Evolutionary conservation across 2,797 vertebrate genomes (phyloP).

Genomic region (Protonibea diacanthus): DNA sequence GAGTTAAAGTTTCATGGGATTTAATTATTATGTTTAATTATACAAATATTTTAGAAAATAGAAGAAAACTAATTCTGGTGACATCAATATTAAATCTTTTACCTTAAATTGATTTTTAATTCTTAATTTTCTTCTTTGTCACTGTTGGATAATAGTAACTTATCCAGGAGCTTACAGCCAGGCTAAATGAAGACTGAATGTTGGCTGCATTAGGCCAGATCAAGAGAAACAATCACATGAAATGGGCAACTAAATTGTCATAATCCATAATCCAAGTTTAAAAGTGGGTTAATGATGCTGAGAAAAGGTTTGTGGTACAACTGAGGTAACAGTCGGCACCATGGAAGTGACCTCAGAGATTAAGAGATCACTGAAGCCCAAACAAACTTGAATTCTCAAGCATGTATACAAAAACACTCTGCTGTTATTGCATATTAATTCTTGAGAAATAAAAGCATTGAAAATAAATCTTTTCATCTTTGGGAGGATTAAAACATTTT

Average conservation of each 20-base stretch:
- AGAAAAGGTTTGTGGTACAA: conserved; percentile 10
- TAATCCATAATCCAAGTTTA: conserved; percentile 15
- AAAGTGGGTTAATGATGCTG: conserved; percentile 8
- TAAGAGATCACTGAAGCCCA: conserved; percentile 56
- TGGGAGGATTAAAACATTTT: conserved; percentile 48
- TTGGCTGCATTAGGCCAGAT: background rate
- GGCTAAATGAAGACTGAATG: no score
- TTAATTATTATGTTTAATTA: no score
- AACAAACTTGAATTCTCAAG: conserved; percentile 63
- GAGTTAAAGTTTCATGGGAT: no score
- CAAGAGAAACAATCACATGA: background rate
- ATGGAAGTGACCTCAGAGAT: conserved; percentile 39
- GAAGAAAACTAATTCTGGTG: background rate
- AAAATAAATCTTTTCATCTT: conserved; percentile 65
- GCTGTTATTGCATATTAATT: conserved; percentile 65
- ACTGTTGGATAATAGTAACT: no score
- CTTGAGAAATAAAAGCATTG: conserved; percentile 50
- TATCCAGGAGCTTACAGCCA: no score
- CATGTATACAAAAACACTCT: conserved; percentile 54
- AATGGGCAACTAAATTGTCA: background rate
- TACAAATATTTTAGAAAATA: background rate
- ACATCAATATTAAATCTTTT: no score
- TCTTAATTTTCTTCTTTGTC: no score
- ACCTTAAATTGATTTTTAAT: no score
- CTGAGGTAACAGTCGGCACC: background rate